phyloP scores from a whole-genome alignment of 2,888 invertebrate species.

The Lasioglossum villosulum region DNA sequence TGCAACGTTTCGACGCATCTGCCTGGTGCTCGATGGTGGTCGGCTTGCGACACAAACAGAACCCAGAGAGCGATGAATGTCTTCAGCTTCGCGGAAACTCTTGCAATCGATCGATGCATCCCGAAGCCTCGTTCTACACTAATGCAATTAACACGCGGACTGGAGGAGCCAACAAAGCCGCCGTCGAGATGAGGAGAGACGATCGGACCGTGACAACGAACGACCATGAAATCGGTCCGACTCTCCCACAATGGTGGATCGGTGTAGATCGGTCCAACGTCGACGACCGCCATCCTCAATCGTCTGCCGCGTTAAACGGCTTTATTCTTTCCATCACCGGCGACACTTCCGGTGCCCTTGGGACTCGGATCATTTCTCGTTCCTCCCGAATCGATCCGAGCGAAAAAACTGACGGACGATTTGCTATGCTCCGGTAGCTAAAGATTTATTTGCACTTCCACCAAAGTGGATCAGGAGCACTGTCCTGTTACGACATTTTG shows the following conservation, averaged over 20 bases:
- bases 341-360: constrained; percentile 3
- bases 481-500: neutral
- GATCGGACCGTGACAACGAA: constrained; percentile 78
- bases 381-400: neutral
- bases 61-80: constrained; percentile 27
- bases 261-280: constrained; percentile 40
- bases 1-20: constrained; percentile 30
- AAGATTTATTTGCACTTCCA: neutral
- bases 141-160: constrained; percentile 78
- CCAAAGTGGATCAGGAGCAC: neutral
- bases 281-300: constrained; percentile 12
- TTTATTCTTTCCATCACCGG: constrained; percentile 26
- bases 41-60: constrained; percentile 22
- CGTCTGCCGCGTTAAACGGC: constrained; percentile 14
- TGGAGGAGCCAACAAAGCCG: constrained; percentile 64
- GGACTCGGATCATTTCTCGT: neutral
- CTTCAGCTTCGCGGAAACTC: constrained; percentile 48
- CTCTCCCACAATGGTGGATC: constrained; percentile 76
- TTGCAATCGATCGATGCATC: constrained; percentile 50
- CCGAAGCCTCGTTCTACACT: constrained; percentile 56
- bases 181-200: constrained; percentile 66
- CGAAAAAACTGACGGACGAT: neutral
- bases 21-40: neutral
- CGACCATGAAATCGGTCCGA: constrained; percentile 79
- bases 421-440: neutral